Evolutionary conservation across 2,888 invertebrate species (phyloP), one percentile per base, ranked within the genome.

Genomic region (Volucella bombylans): DNA sequence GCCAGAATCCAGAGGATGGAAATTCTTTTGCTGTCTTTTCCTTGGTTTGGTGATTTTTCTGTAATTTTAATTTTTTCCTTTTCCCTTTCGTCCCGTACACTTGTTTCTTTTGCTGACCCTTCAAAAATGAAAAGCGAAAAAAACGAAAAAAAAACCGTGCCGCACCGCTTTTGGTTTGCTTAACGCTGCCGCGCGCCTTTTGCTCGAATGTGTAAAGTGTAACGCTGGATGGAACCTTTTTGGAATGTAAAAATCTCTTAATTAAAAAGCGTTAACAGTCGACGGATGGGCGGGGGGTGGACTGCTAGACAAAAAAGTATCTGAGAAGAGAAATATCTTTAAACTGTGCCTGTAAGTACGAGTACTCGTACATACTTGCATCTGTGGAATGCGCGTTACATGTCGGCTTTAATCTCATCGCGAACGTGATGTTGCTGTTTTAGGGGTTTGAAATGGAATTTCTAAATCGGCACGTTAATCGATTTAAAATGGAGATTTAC

Each of bases 401-500:
- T 15, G 69, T 38, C 52, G 43, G 57, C 64, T 82, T 82, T 69
- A 82, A 82, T 73, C 78, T 82, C 9, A 1, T 59, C 55, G 31
- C 31, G 64, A 72, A 85, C 71, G 83, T 79, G 65, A 74, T 61
- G 54, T 81, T 69, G 45, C 11, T 45, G 68, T 39, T 47, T 12
- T 41, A 57, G n/a, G 47, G n/a, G 45, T 45, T 39, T 55, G 61
- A 18, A 67, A 15, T 64, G 68, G 67, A 72, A 81, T 85, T 81
- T 49, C 80, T 72, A 85, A 85, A 85, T 85, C 85, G 76, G 85
- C 85, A 85, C 85, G 85, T 85, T 85, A 85, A 85, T 85, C 85
- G 85, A 85, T 85, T 81, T 85, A 81, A 85, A 85, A 85, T 80
- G 80, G 81, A 85, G 85, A 85, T 85, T 85, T 81, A 81, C 81